A percentile compares a stretch with the other conserved stretches of the same genome.
Evolutionary conservation across 2,888 invertebrate genomes (phyloP).

Genomic region (Helleia helle): DNA sequence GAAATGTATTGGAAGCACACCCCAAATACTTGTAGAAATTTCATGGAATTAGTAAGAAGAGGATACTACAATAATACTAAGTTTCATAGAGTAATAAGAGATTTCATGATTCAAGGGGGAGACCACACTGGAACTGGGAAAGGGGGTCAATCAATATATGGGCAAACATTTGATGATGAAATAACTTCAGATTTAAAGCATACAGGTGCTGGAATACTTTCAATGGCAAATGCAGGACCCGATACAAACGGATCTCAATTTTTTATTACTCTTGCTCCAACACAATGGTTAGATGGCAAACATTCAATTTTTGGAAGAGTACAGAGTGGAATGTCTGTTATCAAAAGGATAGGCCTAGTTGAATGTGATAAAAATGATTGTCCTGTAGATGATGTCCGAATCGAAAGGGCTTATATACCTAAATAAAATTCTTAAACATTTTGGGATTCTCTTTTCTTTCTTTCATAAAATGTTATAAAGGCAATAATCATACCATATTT

Average conservation of each 20-base stretch:
- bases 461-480: no score
- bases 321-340: slow-evolving; percentile 89
- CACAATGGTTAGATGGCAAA: slow-evolving; percentile 98
- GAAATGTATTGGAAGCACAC: slow-evolving; percentile 99
- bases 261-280: slow-evolving; percentile 96
- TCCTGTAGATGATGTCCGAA: slow-evolving; percentile 91
- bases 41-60: slow-evolving; percentile 92
- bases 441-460: no score
- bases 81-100: slow-evolving; percentile 95
- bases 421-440: slow-evolving; percentile 25
- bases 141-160: slow-evolving; percentile 97
- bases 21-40: slow-evolving; percentile 97
- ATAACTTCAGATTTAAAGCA: slow-evolving; percentile 95
- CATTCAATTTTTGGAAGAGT: slow-evolving; percentile 97
- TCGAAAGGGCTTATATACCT: slow-evolving; percentile 68
- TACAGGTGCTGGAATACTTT: slow-evolving; percentile 90
- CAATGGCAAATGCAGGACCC: slow-evolving; percentile 99
- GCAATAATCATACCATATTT: no score
- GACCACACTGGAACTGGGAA: slow-evolving; percentile 98
- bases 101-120: slow-evolving; percentile 96
- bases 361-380: slow-evolving; percentile 95
- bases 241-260: slow-evolving; percentile 98
- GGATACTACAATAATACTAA: slow-evolving; percentile 97
- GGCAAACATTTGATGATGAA: slow-evolving; percentile 95
- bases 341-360: slow-evolving; percentile 93